Conservation (phyloP, 2,888 invertebrate genomes). For the Tolmerus cingulatus region DNA sequence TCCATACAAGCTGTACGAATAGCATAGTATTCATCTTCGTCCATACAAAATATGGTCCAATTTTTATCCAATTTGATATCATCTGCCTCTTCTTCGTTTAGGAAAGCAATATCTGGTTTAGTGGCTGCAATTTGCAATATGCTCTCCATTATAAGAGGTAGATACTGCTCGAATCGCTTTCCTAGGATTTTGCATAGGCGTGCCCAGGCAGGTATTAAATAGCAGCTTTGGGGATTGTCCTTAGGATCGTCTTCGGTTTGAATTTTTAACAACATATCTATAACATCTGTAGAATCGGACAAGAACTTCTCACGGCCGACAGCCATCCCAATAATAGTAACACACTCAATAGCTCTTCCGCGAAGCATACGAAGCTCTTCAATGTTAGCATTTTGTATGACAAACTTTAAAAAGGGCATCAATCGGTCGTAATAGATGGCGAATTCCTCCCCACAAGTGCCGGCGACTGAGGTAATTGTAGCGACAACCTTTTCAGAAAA, state of each 20-base stretch:
- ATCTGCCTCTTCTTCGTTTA: conserved; percentile 83
- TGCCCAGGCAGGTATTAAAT: conserved; percentile 98
- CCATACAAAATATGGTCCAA: conserved; percentile 90
- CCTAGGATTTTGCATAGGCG: conserved; percentile 95
- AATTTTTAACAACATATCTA: conserved; percentile 92
- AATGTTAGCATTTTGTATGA: conserved; percentile 91
- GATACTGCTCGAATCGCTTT: conserved; percentile 84
- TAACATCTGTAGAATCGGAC: conserved; percentile 91
- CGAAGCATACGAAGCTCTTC: conserved; percentile 89
- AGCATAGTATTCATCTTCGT: conserved; percentile 91
- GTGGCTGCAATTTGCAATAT: conserved; percentile 86
- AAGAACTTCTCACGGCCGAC: conserved; percentile 87
- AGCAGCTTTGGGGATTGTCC: conserved; percentile 96
- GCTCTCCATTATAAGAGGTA: conserved; percentile 90
- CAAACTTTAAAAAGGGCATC: conserved; percentile 95
- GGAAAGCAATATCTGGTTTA: conserved; percentile 87
- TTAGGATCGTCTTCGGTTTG: conserved; percentile 86
- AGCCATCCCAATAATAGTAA: conserved; percentile 93
- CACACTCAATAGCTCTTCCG: conserved; percentile 99
- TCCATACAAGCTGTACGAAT: conserved; percentile 88
- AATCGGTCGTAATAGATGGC: conserved; percentile 90
- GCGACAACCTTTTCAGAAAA: conserved; percentile 75
- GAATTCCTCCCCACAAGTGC: conserved; percentile 97
- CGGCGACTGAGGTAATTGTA: conserved; percentile 97
- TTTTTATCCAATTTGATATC: conserved; percentile 83